phyloP scores from a whole-genome alignment of 2,113 vertebrate genomes.

The Melanerpes aurifrons region DNA sequence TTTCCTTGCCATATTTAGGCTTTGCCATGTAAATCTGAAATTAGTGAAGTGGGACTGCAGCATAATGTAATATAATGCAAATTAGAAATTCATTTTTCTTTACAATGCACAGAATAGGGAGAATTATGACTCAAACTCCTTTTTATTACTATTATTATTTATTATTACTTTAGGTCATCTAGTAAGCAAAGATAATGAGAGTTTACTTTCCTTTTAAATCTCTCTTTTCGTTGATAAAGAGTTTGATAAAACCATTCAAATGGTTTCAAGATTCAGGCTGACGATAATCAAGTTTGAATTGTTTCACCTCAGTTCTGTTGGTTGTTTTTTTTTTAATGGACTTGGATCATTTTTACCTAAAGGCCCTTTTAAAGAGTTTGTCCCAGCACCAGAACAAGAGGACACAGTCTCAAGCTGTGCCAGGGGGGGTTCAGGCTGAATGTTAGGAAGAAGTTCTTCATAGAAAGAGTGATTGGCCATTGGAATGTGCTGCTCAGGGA shows the following conservation, averaged over 20 bases:
- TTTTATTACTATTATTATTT: conserved; percentile 15
- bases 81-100: conserved; percentile 64
- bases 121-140: conserved; percentile 61
- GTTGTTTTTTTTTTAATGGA: neutral
- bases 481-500: too few species aligned
- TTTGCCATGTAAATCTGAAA: conserved; percentile 42
- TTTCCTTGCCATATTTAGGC: conserved; percentile 49
- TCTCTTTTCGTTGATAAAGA: neutral
- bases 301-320: neutral
- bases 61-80: conserved; percentile 47
- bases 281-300: neutral
- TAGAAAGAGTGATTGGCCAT: too few species aligned
- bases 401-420: too few species aligned
- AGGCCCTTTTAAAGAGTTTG: neutral
- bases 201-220: conserved; percentile 20
- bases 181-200: neutral
- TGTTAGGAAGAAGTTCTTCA: too few species aligned
- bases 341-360: neutral
- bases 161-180: neutral
- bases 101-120: conserved; percentile 41
- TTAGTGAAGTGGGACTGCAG: conserved; percentile 61
- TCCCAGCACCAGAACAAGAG: too few species aligned
- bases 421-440: too few species aligned
- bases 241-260: neutral
- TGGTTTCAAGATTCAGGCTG: neutral